Conservation (phyloP, 2,113 vertebrate species). For the Chaenocephalus aceratus region DNA sequence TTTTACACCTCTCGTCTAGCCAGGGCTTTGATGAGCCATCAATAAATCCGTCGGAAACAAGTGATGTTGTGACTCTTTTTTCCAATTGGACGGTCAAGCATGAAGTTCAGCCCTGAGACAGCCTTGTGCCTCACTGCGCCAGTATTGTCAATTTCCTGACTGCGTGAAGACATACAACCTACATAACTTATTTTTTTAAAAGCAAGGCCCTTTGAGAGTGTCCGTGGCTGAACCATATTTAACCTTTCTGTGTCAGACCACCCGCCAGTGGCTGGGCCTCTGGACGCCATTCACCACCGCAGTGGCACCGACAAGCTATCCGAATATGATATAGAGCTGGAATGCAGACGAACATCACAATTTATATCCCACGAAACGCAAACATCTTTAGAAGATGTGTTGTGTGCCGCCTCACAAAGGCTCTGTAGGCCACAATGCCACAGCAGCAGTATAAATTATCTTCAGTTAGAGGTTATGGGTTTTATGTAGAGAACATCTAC, state of each 20-base stretch:
- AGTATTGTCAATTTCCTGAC: slow-evolving; percentile 83
- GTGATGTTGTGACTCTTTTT: slow-evolving; percentile 63
- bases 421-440: slow-evolving; percentile 76
- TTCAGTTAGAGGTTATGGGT: slow-evolving; percentile 73
- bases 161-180: slow-evolving; percentile 78
- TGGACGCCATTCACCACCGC: slow-evolving; percentile 79
- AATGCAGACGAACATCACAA: slow-evolving; percentile 64
- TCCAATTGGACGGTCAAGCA: slow-evolving; percentile 70
- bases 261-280: slow-evolving; percentile 81
- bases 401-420: slow-evolving; percentile 79
- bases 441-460: slow-evolving; percentile 78
- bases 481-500: slow-evolving; percentile 79
- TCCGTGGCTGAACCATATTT: slow-evolving; percentile 85
- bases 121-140: slow-evolving; percentile 81
- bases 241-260: slow-evolving; percentile 83
- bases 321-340: slow-evolving; percentile 79
- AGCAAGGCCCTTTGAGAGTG: slow-evolving; percentile 79
- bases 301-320: slow-evolving; percentile 78
- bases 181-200: slow-evolving; percentile 77
- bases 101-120: slow-evolving; percentile 90
- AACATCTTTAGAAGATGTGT: slow-evolving; percentile 86
- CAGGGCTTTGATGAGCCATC: slow-evolving; percentile 66
- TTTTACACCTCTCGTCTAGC: slow-evolving; percentile 66
- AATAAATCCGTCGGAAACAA: slow-evolving; percentile 78
- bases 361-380: slow-evolving; percentile 85